Conservation (phyloP, 2,797 vertebrate species). For the Brachyalestes nurse region DNA sequence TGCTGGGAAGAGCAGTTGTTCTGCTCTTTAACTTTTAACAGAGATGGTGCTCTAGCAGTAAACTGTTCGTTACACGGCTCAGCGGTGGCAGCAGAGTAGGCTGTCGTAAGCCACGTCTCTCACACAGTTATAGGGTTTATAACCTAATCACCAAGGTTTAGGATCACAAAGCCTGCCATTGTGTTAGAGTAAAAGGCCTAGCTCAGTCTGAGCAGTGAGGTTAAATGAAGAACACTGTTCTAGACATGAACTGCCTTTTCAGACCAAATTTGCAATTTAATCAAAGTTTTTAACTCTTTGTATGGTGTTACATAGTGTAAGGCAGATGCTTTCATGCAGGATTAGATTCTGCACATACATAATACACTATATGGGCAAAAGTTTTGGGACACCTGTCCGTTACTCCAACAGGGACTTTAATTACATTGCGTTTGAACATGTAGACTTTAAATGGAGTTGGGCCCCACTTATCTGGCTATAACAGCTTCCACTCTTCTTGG, state of each 20-base stretch:
- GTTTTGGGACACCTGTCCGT: no score
- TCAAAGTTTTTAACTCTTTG: no score
- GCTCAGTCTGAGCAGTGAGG: not conserved
- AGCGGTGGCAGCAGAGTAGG: not conserved
- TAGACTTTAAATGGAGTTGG: no score
- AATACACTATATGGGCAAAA: no score
- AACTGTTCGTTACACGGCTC: not conserved
- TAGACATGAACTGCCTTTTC: not conserved
- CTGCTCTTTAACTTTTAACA: conserved; percentile 11
- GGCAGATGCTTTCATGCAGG: no score
- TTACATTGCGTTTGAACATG: no score
- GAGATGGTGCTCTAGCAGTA: not conserved
- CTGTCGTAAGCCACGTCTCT: not conserved
- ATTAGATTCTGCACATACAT: no score
- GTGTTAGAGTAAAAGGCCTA: not conserved
- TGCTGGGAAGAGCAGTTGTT: not conserved
- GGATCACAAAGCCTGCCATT: not conserved
- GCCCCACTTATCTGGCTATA: no score
- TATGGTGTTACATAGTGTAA: no score
- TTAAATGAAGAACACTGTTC: not conserved
- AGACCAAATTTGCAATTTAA: not conserved
- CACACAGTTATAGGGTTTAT: not conserved
- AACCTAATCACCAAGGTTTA: not conserved
- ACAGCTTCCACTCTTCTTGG: no score
- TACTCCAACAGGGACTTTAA: no score